phyloP scores from a whole-genome alignment of 2,113 vertebrate species.

The Chaetodon auriga region DNA sequence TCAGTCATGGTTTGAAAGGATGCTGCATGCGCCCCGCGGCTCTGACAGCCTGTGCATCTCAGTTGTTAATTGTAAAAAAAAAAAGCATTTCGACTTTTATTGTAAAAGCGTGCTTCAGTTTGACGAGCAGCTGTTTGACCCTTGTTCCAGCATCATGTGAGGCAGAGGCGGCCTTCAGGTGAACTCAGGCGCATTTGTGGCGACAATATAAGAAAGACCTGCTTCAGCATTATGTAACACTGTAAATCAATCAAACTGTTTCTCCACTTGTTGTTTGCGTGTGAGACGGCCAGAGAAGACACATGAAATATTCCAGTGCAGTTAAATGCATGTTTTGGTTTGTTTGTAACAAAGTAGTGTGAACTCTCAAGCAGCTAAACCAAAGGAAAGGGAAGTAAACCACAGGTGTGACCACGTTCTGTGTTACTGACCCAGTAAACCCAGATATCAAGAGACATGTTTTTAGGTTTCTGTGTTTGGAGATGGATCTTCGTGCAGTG shows the following conservation, averaged over 20 bases:
- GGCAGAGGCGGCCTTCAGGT: not conserved
- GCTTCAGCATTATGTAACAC: not conserved
- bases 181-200: not conserved
- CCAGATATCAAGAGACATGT: not conserved
- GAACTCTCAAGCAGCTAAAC: not conserved
- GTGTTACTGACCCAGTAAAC: slow-evolving; percentile 8
- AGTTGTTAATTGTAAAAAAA: not conserved
- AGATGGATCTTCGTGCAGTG: slow-evolving; percentile 11
- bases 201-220: not conserved
- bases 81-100: not conserved
- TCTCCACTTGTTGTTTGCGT: not conserved
- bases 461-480: slow-evolving; percentile 6
- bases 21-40: slow-evolving; percentile 10
- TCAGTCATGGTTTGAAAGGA: slow-evolving; percentile 21
- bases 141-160: not conserved
- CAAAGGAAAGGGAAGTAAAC: not conserved
- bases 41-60: not conserved
- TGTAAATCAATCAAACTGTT: not conserved
- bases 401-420: not conserved
- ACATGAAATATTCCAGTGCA: not conserved
- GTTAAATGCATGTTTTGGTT: slow-evolving; percentile 1
- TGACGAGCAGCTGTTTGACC: not conserved
- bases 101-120: not conserved
- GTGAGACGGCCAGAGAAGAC: not conserved
- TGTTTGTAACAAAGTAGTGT: not conserved